Evolutionary conservation across 2,888 invertebrate genomes (phyloP), one percentile per base, ranked within the genome.

Genomic region (Argyresthia albistria): DNA sequence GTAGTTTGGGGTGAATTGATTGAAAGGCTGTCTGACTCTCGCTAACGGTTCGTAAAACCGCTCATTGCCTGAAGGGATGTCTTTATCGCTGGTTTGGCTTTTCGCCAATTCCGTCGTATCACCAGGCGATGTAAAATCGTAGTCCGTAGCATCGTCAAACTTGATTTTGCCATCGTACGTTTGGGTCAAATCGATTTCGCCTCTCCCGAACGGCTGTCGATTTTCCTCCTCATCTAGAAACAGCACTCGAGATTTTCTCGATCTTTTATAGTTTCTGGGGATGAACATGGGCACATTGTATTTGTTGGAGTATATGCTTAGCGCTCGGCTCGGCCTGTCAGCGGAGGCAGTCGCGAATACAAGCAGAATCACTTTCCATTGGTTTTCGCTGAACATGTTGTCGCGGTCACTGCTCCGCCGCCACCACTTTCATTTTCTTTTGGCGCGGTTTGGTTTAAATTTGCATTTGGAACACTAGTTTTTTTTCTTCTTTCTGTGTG

Each of bases 301-400:
- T 4, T 76, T 73, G 51, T 11, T 72, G 61, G 81, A 80, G 56
- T 80, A 76, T 63, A 78, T 61, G 61, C 79, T 75, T 14, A 84
- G 67, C 61, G 84, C 83, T 54, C 81, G 79, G 64, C 76, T 80
- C 56, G 80, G 77, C 65, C 59, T 58, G 48, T 88, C 88, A 62
- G 67, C 76, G 25, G 77, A 73, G 51, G 68, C 73, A 36, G 73
- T 69, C 64, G 77, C 76, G 53, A 69, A 73, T 50, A 79, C 71
- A 52, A 87, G 67, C 62, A 88, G 62, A 63, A 86, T 63, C 65
- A 88, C 84, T 86, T 87, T 88, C 88, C 86, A 88, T 25, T 25
- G 25, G 70, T 80, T 78, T 72, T 76, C 80, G 72, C 78, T 74
- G 36, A 76, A 78, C 88, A 88, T 88, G 70, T 80, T 86, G 75